Base-by-base conservation (phyloP, 2,797 vertebrate species). In the Anguilla anguilla region DNA sequence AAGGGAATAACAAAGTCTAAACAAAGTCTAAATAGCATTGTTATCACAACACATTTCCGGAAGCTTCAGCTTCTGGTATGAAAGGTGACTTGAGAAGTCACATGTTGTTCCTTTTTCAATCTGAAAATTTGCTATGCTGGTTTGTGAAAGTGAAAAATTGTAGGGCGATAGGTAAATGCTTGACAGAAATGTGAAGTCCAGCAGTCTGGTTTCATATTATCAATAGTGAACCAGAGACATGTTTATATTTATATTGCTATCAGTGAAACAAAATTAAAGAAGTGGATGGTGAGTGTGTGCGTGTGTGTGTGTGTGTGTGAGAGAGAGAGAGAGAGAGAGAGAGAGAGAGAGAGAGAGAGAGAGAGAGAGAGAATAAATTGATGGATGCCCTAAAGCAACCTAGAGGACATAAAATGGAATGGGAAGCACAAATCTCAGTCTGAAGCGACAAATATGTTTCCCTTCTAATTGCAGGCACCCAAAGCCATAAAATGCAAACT, bases 371-470 rank as follows among this genome's bases (percentile, higher is more conserved):
- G 79, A 51, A n/a, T 49, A 51, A 82, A 51, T 51, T 82, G 19
- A 82, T 51, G 22, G 79, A 82, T 82, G 79, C 79, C 79, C 79
- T 82, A 51, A 82, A 82, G 79, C 79, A 82, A 25, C 43, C 79
- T 82, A n/a, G 43, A 51, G 79, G 79, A 82, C 79, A 82, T 82
- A 82, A 49, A 82, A 82, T 82, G 46, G 43, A 82, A 82, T 49
- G 39, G 39, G 74, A 82, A n/a, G 46, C 43, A 51, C 79, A 82
- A 49, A 82, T 82, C 79, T 82, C 79, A 46, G 43, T 25, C 79
- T 82, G 39, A 49, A 82, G 46, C 79, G 79, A 82, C 43, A 82
- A 82, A 82, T 82, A 82, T 82, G 79, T 82, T 82, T 82, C 79
- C 43, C 46, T n/a, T 49, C 79, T 82, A 82, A 82, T 82, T 82